These are phyloP conservation scores for Neostethus bicornis DNA, from an alignment of 2,797 vertebrate genomes.

Conservation along the genomic window DNA sequence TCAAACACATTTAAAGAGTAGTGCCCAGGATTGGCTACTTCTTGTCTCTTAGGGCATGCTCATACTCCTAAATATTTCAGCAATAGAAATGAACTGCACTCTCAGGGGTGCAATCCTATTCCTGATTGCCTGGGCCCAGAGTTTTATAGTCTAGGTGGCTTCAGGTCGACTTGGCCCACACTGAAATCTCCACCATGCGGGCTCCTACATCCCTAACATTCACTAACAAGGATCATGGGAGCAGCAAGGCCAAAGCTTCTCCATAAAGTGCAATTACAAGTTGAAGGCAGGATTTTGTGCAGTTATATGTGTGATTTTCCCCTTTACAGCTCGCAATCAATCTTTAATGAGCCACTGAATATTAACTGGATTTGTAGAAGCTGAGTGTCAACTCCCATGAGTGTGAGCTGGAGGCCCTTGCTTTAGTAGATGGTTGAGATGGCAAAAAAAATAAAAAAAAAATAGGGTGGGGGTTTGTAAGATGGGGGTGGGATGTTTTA, in stretches of 20 bases:
- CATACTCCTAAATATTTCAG: constrained; percentile 83
- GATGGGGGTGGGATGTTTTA: constrained; percentile 70
- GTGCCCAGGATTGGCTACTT: constrained; percentile 54
- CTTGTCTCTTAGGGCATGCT: constrained; percentile 62
- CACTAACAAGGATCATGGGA: constrained; percentile 73
- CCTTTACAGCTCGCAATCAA: constrained; percentile 78
- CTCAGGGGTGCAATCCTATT: constrained; percentile 75
- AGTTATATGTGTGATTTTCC: constrained; percentile 68
- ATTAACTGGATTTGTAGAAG: constrained; percentile 82
- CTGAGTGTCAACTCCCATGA: constrained; percentile 78
- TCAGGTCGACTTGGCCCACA: constrained; percentile 30
- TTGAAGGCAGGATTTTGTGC: constrained; percentile 71
- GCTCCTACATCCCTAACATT: constrained; percentile 48
- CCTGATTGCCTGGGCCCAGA: constrained; percentile 69
- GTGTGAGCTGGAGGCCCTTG: constrained; percentile 67
- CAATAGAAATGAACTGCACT: constrained; percentile 79
- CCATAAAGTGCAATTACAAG: constrained; percentile 78
- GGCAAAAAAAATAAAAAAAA: too few relatives aligned
- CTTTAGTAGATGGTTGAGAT: constrained; percentile 58
- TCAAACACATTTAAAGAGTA: constrained; percentile 33
- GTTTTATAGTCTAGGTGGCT: constrained; percentile 62
- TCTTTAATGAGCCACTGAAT: constrained; percentile 86
- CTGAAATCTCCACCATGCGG: constrained; percentile 41
- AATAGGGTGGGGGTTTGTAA: constrained; percentile 28
- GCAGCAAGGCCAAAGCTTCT: constrained; percentile 55